Evolutionary conservation across 2,113 vertebrate genomes (phyloP).

Genomic region (Gasterosteus nipponicus): DNA sequence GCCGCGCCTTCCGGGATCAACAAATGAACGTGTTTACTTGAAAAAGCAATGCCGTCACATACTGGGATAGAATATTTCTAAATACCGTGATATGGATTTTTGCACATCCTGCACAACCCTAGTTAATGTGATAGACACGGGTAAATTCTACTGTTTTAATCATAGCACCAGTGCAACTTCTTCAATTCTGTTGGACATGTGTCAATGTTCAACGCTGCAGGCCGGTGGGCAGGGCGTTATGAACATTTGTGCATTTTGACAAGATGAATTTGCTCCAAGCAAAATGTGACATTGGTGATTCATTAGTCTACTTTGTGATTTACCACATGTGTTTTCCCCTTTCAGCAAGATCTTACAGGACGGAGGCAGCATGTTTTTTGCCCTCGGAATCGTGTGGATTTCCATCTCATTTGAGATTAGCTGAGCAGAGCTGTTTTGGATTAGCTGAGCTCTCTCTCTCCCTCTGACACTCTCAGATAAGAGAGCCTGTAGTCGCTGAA

Average conservation of each 20-base stretch:
- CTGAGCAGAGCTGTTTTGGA: slow-evolving; percentile 74
- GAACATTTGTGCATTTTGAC: neutral
- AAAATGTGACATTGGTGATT: slow-evolving; percentile 24
- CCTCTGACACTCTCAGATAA: slow-evolving; percentile 77
- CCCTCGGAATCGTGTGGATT: slow-evolving; percentile 72
- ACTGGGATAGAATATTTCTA: too few species aligned
- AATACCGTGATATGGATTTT: too few species aligned
- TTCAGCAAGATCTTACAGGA: slow-evolving; percentile 54
- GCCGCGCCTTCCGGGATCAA: too few species aligned
- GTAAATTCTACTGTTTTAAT: neutral
- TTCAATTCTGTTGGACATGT: neutral
- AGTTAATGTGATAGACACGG: neutral
- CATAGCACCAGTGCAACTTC: neutral
- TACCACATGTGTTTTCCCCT: slow-evolving; percentile 34
- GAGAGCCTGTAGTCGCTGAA: slow-evolving; percentile 63
- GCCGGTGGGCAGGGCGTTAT: neutral
- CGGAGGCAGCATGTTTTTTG: slow-evolving; percentile 57
- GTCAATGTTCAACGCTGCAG: slow-evolving; percentile 4
- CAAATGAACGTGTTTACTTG: too few species aligned
- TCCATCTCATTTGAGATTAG: slow-evolving; percentile 83
- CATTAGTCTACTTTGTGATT: slow-evolving; percentile 46
- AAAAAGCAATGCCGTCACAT: too few species aligned
- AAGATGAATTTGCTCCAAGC: slow-evolving; percentile 27
- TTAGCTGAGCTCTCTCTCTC: slow-evolving; percentile 68
- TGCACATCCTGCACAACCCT: too few species aligned